Percentiles rank a stretch among this genome's conserved stretches.
Evolutionary conservation across 2,113 vertebrate species (phyloP).

Genomic region (Austrofundulus limnaeus): DNA sequence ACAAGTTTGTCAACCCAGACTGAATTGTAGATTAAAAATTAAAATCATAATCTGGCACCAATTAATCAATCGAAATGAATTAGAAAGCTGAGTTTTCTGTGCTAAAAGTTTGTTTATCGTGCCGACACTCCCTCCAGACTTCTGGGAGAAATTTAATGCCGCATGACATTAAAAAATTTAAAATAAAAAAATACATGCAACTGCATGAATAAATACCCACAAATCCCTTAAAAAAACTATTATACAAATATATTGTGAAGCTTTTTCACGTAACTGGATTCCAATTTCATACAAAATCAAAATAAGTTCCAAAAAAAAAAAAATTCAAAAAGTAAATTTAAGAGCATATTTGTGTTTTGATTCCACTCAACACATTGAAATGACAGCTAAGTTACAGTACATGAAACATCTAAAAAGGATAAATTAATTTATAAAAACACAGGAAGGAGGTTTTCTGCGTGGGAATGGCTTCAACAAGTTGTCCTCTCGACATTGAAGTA

Average conservation of each 20-base stretch:
- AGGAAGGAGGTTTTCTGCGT: constrained; percentile 43
- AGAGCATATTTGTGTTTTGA: constrained; percentile 1
- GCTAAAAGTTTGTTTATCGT: constrained; percentile 33
- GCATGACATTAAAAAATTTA: constrained; percentile 18
- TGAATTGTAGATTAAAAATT: background rate
- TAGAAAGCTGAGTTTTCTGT: constrained; percentile 9
- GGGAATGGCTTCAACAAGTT: constrained; percentile 25
- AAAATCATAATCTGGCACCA: background rate
- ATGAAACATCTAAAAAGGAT: constrained; percentile 48
- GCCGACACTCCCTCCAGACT: constrained; percentile 5
- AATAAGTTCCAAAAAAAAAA: constrained; percentile 9
- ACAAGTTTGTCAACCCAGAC: background rate
- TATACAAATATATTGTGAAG: background rate
- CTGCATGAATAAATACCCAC: constrained; percentile 32
- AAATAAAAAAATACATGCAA: constrained; percentile 33
- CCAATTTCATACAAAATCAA: constrained; percentile 27
- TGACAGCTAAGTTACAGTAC: constrained; percentile 28
- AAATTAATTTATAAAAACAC: constrained; percentile 64
- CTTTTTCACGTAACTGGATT: constrained; percentile 5
- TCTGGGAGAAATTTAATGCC: constrained; percentile 8
- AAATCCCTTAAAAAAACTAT: constrained; percentile 24
- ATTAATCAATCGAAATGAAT: no score
- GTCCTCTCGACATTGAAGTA: constrained; percentile 23
- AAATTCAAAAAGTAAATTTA: constrained; percentile 9
- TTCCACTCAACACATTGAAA: background rate